Evolutionary conservation across 2,113 vertebrate genomes (phyloP).

Genomic region (Sphaerodactylus townsendi): DNA sequence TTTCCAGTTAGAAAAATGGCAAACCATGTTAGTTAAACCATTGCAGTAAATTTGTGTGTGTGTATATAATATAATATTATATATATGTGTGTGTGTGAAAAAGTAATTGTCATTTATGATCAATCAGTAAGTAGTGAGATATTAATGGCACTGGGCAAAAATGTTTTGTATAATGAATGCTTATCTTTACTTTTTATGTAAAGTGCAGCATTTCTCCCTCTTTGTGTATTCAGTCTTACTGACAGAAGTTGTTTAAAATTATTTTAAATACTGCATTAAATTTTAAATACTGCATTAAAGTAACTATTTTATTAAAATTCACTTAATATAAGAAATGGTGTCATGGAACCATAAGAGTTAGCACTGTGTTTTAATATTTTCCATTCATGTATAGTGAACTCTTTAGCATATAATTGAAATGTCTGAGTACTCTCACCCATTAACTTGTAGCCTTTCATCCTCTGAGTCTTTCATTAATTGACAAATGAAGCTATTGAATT

Average conservation of each 20-base stretch:
- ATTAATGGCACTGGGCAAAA: slow-evolving; percentile 55
- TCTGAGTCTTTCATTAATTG: background rate
- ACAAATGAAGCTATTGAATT: background rate
- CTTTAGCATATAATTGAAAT: background rate
- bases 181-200: slow-evolving; percentile 82
- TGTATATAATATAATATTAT: no score
- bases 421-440: background rate
- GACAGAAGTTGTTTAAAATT: slow-evolving; percentile 74
- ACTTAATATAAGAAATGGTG: background rate
- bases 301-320: slow-evolving; percentile 81
- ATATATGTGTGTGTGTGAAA: slow-evolving; percentile 49
- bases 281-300: slow-evolving; percentile 81
- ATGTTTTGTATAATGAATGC: slow-evolving; percentile 79
- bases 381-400: background rate
- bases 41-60: slow-evolving; percentile 70
- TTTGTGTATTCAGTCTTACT: slow-evolving; percentile 75
- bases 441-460: background rate
- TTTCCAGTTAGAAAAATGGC: slow-evolving; percentile 58
- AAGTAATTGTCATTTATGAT: slow-evolving; percentile 59
- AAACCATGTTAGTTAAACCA: slow-evolving; percentile 52
- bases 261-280: slow-evolving; percentile 82
- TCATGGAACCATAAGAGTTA: background rate
- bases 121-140: slow-evolving; percentile 59
- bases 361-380: background rate
- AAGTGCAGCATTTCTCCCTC: slow-evolving; percentile 71